Evolutionary conservation across 1,140 invertebrate species (phyloP).

Genomic region (Apis florea): DNA sequence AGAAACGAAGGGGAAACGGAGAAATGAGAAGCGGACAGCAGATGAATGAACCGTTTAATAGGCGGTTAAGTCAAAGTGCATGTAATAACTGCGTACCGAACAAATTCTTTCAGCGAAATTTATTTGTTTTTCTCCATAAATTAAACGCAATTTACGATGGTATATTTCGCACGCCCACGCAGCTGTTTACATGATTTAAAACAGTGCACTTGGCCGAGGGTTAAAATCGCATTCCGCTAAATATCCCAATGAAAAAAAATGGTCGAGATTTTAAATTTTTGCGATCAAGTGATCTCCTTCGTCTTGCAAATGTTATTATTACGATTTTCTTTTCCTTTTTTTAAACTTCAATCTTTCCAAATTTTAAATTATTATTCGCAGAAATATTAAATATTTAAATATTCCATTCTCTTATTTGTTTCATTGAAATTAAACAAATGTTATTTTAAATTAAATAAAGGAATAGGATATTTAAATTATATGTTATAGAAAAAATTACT

Average conservation of each 20-base stretch:
- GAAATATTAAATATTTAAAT: too few relatives aligned
- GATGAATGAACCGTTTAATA: slow-evolving; percentile 17
- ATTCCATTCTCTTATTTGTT: too few relatives aligned
- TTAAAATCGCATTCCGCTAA: slow-evolving; percentile 33
- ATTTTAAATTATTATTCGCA: too few relatives aligned
- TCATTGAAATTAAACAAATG: too few relatives aligned
- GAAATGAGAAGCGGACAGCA: slow-evolving; percentile 5
- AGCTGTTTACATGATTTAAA: slow-evolving; percentile 30
- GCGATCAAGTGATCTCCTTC: not conserved
- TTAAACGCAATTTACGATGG: slow-evolving; percentile 32
- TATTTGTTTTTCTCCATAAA: slow-evolving; percentile 42
- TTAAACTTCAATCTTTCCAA: too few relatives aligned
- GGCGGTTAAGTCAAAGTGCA: slow-evolving; percentile 12
- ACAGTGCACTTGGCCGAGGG: slow-evolving; percentile 20
- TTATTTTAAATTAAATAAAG: too few relatives aligned
- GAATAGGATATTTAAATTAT: too few relatives aligned
- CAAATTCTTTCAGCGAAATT: slow-evolving; percentile 29
- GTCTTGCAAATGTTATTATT: not conserved
- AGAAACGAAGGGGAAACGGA: not conserved
- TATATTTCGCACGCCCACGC: slow-evolving; percentile 36
- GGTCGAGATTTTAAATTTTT: not conserved
- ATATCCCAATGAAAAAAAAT: not conserved
- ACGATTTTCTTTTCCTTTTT: too few relatives aligned
- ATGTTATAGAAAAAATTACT: too few relatives aligned
- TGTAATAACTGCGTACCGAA: slow-evolving; percentile 16